Conservation (phyloP, 2,797 vertebrate genomes). For the Stomatorhinus walkeri region DNA sequence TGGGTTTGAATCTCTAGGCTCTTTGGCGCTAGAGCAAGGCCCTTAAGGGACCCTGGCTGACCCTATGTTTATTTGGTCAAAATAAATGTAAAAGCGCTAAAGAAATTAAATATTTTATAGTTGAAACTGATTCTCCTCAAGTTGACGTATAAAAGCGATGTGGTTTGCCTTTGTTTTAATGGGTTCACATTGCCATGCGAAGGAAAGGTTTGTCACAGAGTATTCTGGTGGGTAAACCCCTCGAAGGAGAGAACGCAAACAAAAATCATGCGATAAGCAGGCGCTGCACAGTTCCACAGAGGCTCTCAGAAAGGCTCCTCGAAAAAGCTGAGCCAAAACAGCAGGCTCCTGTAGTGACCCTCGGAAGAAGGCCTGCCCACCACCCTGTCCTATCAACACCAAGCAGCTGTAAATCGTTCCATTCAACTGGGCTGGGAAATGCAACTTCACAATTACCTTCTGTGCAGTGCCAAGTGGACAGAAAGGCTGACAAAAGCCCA, state of each 20-base stretch:
- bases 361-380: conserved; percentile 36
- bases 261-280: conserved; percentile 33
- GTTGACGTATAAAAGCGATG: neutral
- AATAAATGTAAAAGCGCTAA: neutral
- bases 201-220: conserved; percentile 37
- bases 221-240: conserved; percentile 35
- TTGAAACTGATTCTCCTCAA: conserved; percentile 32
- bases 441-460: neutral
- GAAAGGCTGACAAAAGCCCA: neutral
- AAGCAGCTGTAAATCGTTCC: conserved; percentile 24
- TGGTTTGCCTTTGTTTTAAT: conserved; percentile 10
- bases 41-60: neutral
- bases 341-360: conserved; percentile 38
- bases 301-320: conserved; percentile 17
- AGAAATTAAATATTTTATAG: neutral
- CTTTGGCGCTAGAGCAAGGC: neutral
- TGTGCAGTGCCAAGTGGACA: neutral
- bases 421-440: neutral
- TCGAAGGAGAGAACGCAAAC: conserved; percentile 24
- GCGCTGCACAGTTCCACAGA: conserved; percentile 21
- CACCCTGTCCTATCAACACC: conserved; percentile 36
- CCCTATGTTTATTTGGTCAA: neutral
- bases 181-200: conserved; percentile 40
- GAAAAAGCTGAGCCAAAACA: neutral
- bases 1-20: neutral